Evolutionary conservation across 2,797 vertebrate species (phyloP), one percentile per base, ranked within the genome.

Genomic region (Halcyon chelicuti): DNA sequence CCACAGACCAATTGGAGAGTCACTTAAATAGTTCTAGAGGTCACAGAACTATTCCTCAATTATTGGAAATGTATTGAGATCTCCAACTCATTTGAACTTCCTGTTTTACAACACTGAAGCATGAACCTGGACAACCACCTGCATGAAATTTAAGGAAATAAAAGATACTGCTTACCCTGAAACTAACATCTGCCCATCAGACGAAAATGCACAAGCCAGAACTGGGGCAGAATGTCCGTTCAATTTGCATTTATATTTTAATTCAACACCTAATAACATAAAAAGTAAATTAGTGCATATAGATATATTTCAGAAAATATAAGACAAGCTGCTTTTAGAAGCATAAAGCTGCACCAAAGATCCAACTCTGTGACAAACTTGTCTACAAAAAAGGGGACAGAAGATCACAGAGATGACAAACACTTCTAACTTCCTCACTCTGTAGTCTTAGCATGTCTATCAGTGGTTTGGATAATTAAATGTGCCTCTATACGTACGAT

Each of bases 131-230:
- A 67, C 46, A 79, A 31, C 5, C 51, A 85, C 3, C 40, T 58
- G 58, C 26, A 46, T 4, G 26, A 68, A 51, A 92, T 51, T 31
- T 55, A 39, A 91, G 40, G 28, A 72, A 86, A 68, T 66, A 91
- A 60, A 68, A 86, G 39, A 73, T 39, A 61, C 16, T 57, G 60
- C 98, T 99, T 98, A 99, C 99, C 99, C 99, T 0, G 99, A 99
- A 71, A 98, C 98, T 9, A 99, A 71, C 95, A 98, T 97, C 87
- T 98, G 97, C 40, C 99, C 99, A 46, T 99, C 98, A 54, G 94
- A 97, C 7, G 99, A 99, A 97, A 99, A 99, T 5, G 98, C 98
- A 96, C 99, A 99, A 51, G 98, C 98, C 94, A 99, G 97, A 90
- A 99, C 98, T 7, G 99, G 99, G 80, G 98, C 98, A 29, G 97